Base-by-base conservation (phyloP, 2,888 invertebrate species). In the Meloe dianella region DNA sequence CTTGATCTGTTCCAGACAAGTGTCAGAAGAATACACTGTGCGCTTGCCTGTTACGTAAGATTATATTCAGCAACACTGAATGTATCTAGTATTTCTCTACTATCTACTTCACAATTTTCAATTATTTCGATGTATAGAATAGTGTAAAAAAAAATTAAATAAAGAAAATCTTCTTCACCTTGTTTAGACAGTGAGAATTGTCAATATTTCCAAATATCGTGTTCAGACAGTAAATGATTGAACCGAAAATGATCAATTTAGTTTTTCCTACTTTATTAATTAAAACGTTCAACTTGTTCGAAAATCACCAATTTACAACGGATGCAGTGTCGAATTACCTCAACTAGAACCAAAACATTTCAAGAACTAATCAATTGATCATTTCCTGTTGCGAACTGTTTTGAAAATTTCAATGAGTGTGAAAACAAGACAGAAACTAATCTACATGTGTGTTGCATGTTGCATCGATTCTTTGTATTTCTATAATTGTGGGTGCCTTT, bases 1-100 rank as follows among this genome's bases (percentile, higher is more conserved):
- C 80, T 80, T 77, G 73, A 80, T 78, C 82, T 85, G 85, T 87
- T 86, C 77, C 86, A 87, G 86, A 85, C 81, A 82, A 77, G 89
- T 92, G 86, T 89, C 89, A 85, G 91, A 92, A 86, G 90, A 90
- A 89, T 93, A 91, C 90, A 89, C 90, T 89, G 90, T 91, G 88
- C 92, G 91, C 89, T 91, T 92, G 88, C 90, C 92, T 89, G 88
- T 92, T 85, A 92, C 92, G 92, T 93, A 92, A 92, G 92, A 87
- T 77, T 79, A 78, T 80, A 77, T 78, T 76, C 76, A 75, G 75
- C 74, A 75, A 74, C 7, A 41, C 54, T 67, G 64, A 58, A 57
- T 67, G 67, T 64, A 9, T 35, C n/a, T n/a, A n/a, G n/a, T n/a
- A n/a, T n/a, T n/a, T n/a, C 41, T 56, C 27, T 58, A 63, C 22